Evolutionary conservation across 2,888 invertebrate genomes (phyloP).

Genomic region (Tetramorium bicarinatum): DNA sequence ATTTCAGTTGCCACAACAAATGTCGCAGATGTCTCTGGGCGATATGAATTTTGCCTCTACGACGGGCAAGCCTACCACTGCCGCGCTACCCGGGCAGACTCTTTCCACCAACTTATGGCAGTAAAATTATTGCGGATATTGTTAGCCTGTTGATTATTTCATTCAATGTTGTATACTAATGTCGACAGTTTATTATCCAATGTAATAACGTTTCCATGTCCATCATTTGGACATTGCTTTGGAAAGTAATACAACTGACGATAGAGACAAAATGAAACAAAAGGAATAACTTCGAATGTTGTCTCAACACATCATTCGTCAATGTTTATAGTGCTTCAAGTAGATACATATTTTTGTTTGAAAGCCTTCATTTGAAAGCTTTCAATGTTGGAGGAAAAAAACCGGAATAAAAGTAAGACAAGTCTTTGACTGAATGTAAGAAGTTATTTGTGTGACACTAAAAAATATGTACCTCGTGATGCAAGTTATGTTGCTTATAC

Average conservation of each 20-base stretch:
- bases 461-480: constrained; percentile 62
- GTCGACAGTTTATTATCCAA: constrained; percentile 68
- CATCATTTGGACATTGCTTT: constrained; percentile 59
- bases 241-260: constrained; percentile 61
- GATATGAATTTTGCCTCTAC: constrained; percentile 79
- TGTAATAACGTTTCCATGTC: constrained; percentile 65
- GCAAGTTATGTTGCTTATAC: constrained; percentile 67
- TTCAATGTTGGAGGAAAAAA: constrained; percentile 59
- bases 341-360: constrained; percentile 68
- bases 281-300: constrained; percentile 57
- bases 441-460: constrained; percentile 66
- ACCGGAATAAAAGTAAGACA: constrained; percentile 62
- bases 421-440: constrained; percentile 70
- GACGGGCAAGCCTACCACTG: constrained; percentile 76
- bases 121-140: constrained; percentile 79
- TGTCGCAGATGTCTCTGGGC: constrained; percentile 87
- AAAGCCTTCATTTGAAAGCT: constrained; percentile 63
- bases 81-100: constrained; percentile 83
- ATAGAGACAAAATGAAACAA: constrained; percentile 41
- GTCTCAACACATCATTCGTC: constrained; percentile 60
- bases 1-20: constrained; percentile 87
- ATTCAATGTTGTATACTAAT: constrained; percentile 79
- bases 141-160: constrained; percentile 78
- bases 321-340: constrained; percentile 64
- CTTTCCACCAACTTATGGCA: constrained; percentile 86